phyloP scores from a whole-genome alignment of 2,888 invertebrate species.

The Bombyx huttoni region DNA sequence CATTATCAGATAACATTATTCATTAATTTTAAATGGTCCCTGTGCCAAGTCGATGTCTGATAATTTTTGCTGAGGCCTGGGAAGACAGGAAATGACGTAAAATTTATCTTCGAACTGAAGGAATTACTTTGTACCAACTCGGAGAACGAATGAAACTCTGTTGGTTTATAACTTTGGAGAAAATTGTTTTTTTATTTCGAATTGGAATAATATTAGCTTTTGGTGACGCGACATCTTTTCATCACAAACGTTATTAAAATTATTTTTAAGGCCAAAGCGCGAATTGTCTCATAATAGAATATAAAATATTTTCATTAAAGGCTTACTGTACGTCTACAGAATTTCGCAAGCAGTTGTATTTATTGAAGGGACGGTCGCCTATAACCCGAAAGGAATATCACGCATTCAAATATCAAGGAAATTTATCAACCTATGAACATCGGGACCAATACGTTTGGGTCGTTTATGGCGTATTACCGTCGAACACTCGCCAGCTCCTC shows the following conservation, averaged over 20 bases:
- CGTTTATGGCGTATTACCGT: slow-evolving; percentile 65
- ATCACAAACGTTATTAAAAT: slow-evolving; percentile 39
- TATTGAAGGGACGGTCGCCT: slow-evolving; percentile 44
- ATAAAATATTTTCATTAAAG: slow-evolving; percentile 36
- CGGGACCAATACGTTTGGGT: slow-evolving; percentile 61
- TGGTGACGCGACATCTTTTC: slow-evolving; percentile 41
- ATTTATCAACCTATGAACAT: slow-evolving; percentile 61
- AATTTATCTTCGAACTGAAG: slow-evolving; percentile 62
- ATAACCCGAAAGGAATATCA: slow-evolving; percentile 54
- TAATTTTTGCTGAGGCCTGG: slow-evolving; percentile 58
- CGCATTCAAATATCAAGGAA: slow-evolving; percentile 67
- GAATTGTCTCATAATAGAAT: slow-evolving; percentile 20
- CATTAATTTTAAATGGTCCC: slow-evolving; percentile 68
- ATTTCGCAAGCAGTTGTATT: slow-evolving; percentile 38
- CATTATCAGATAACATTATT: slow-evolving; percentile 71
- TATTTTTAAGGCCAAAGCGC: slow-evolving; percentile 19
- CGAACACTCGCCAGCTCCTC: slow-evolving; percentile 58
- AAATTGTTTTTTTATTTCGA: slow-evolving; percentile 49
- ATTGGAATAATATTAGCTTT: slow-evolving; percentile 55
- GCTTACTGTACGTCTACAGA: slow-evolving; percentile 38
- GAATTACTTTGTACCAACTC: slow-evolving; percentile 63
- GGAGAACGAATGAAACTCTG: slow-evolving; percentile 60
- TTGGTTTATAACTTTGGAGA: slow-evolving; percentile 60
- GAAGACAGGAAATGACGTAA: slow-evolving; percentile 63
- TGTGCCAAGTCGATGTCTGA: slow-evolving; percentile 56